phyloP scores from a whole-genome alignment of 1,140 invertebrate species.

The Drosophila ogumai region DNA sequence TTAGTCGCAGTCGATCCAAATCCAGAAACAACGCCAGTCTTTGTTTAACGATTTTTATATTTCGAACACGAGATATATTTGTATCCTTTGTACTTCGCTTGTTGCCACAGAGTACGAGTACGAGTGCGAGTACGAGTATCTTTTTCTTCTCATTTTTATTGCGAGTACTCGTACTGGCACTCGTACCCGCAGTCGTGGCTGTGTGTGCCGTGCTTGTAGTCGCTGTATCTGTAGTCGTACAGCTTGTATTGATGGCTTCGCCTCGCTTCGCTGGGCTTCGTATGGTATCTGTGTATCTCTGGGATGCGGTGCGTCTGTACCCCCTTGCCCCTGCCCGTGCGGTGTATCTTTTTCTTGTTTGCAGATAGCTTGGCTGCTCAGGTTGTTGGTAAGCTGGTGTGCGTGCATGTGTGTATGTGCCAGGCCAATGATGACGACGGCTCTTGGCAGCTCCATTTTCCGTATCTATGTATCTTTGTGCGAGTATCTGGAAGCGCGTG shows the following conservation, averaged over 20 bases:
- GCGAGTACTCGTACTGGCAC: background rate
- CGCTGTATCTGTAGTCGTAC: slow-evolving; percentile 52
- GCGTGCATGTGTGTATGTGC: slow-evolving; percentile 40
- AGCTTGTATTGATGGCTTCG: slow-evolving; percentile 54
- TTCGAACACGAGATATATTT: slow-evolving; percentile 83
- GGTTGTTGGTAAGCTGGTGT: slow-evolving; percentile 14
- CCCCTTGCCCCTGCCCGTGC: slow-evolving; percentile 10
- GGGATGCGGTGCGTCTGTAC: slow-evolving; percentile 8
- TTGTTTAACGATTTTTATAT: slow-evolving; percentile 84
- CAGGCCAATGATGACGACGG: slow-evolving; percentile 70
- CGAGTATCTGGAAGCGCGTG: slow-evolving; percentile 45
- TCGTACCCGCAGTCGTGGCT: background rate
- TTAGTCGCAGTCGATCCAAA: slow-evolving; percentile 70
- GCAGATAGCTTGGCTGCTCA: slow-evolving; percentile 33
- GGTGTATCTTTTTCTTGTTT: slow-evolving; percentile 45
- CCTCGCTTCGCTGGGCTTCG: slow-evolving; percentile 51
- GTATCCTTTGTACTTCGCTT: slow-evolving; percentile 81
- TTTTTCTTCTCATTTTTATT: slow-evolving; percentile 19
- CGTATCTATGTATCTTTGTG: slow-evolving; percentile 45
- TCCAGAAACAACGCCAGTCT: slow-evolving; percentile 81
- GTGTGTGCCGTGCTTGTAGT: slow-evolving; percentile 35
- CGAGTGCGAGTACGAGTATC: slow-evolving; percentile 16
- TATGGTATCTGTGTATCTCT: slow-evolving; percentile 36
- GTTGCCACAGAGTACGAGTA: slow-evolving; percentile 57
- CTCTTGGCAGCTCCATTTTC: slow-evolving; percentile 64